Conservation (phyloP, 2,888 invertebrate genomes). For the Pristionchus exspectatus region DNA sequence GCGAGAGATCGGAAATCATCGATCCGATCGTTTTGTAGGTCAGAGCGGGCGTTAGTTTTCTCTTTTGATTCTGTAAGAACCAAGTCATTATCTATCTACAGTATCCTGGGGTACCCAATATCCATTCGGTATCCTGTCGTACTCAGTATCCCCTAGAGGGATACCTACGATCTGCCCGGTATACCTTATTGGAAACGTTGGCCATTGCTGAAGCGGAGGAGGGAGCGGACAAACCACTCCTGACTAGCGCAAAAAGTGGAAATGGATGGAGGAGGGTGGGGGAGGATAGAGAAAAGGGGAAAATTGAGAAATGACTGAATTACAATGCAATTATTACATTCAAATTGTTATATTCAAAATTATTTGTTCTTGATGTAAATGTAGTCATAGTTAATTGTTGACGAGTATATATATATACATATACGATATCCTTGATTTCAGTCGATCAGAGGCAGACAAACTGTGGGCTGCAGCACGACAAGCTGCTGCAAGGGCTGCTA, state of each 20-base stretch:
- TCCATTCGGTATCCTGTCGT: background rate
- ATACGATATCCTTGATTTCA: slow-evolving; percentile 11
- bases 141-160: background rate
- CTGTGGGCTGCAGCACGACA: slow-evolving; percentile 49
- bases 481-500: slow-evolving; percentile 44
- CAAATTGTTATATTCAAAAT: too few relatives aligned
- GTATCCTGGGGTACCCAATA: background rate
- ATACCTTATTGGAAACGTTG: background rate
- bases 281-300: background rate
- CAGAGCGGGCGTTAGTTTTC: slow-evolving; percentile 15
- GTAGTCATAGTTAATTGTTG: too few relatives aligned
- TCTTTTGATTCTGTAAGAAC: slow-evolving; percentile 7
- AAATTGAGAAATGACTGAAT: background rate
- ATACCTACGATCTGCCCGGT: background rate
- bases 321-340: too few relatives aligned
- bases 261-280: background rate
- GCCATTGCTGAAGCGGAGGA: background rate
- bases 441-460: slow-evolving; percentile 43
- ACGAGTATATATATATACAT: background rate
- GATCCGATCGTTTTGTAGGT: background rate
- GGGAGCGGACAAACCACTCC: background rate
- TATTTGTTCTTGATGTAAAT: too few relatives aligned
- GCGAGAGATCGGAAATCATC: slow-evolving; percentile 5
- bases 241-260: slow-evolving; percentile 7
- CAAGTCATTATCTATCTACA: background rate